These are phyloP conservation scores for Aphidoletes aphidimyza DNA, from an alignment of 2,888 invertebrate genomes.

Conservation along the genomic window DNA sequence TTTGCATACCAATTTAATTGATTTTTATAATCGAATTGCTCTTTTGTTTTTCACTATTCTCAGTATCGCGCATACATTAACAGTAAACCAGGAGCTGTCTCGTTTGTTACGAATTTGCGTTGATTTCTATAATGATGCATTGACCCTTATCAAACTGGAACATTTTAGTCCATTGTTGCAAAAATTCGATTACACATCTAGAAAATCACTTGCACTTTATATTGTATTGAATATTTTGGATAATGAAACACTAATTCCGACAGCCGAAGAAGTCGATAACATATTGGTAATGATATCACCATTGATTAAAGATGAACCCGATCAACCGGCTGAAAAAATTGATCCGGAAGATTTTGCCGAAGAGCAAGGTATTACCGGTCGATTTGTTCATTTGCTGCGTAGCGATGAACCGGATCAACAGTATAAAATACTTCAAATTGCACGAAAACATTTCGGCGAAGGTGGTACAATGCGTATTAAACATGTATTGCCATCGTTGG, in stretches of 20 bases:
- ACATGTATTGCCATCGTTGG: conserved; percentile 91
- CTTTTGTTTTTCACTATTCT: conserved; percentile 55
- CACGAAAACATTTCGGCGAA: conserved; percentile 88
- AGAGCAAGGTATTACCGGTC: conserved; percentile 90
- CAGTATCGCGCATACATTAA: conserved; percentile 66
- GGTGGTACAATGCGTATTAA: conserved; percentile 90
- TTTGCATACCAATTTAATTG: no score
- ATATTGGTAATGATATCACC: conserved; percentile 84
- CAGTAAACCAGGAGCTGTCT: conserved; percentile 92
- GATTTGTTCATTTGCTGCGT: conserved; percentile 84
- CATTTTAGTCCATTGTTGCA: conserved; percentile 88
- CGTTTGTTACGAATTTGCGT: conserved; percentile 93
- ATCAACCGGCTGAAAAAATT: conserved; percentile 74
- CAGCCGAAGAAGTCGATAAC: conserved; percentile 87
- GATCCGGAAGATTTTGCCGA: conserved; percentile 96
- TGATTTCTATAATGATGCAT: conserved; percentile 92
- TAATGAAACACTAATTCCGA: conserved; percentile 85
- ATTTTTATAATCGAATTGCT: no score
- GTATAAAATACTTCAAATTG: conserved; percentile 88
- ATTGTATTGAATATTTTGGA: conserved; percentile 91
- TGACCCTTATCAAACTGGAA: conserved; percentile 86
- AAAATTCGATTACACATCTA: conserved; percentile 87
- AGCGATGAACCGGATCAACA: conserved; percentile 86
- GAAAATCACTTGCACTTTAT: conserved; percentile 87
- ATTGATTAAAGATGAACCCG: conserved; percentile 85